Evolutionary conservation across 2,888 invertebrate genomes (phyloP), one percentile per base, ranked within the genome.

Genomic region (Caenorhabditis uteleia): DNA sequence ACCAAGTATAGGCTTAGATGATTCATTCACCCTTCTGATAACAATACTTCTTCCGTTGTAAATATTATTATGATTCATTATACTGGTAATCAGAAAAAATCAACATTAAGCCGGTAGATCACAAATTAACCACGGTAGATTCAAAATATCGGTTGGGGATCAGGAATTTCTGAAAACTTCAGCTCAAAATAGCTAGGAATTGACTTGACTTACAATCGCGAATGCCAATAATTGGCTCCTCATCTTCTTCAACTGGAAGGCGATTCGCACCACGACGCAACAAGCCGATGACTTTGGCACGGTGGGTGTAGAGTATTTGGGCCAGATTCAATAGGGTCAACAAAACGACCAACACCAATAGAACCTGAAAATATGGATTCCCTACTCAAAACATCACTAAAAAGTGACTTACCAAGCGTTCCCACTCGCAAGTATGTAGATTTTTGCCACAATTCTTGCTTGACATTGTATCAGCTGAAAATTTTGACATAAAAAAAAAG

Each of bases 381-480:
- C 31, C 31, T 18, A n/a, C n/a, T 49, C 12, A 10, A 36, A 20
- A 47, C n/a, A n/a, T n/a, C n/a, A n/a, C 16, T 12, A n/a, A 14
- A 7, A 33, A 33, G 16, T 3, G 26, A 48, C 50, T 42, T 20
- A 61, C 61, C n/a, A 50, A 55, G 25, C 61, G 26, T 23, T 61
- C 55, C 61, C 61, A 61, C 27, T 61, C 46, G 20, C 61, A 61
- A 1, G 47, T 18, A 14, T 61, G 61, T 14, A 55, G 38, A 25
- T 61, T 61, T 8, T 55, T 49, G 0, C 27, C 26, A 31, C 55
- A 55, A 18, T 61, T 55, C 5, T 50, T 45, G 47, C 55, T 51
- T 1, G 43, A 10, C 61, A 61, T 55, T n/a, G n/a, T n/a, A n/a
- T n/a, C n/a, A n/a, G n/a, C n/a, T n/a, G n/a, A n/a, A n/a, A n/a